Conservation (phyloP, 2,113 vertebrate species). For the Polypterus senegalus region DNA sequence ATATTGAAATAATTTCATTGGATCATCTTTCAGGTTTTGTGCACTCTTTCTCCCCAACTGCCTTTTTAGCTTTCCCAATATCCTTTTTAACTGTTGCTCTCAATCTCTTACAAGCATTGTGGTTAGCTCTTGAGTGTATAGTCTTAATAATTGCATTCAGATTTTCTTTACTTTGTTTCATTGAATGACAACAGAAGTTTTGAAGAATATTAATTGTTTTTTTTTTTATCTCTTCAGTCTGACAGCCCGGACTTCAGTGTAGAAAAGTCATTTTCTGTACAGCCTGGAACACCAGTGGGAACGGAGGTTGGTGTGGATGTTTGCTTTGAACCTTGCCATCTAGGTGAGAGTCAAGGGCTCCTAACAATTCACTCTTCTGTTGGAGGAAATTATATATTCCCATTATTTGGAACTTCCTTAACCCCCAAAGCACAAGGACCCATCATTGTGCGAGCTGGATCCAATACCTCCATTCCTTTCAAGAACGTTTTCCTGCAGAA, state of each 20-base stretch:
- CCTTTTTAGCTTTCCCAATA: too few species aligned
- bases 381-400: constrained; percentile 58
- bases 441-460: constrained; percentile 42
- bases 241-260: constrained; percentile 53
- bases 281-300: constrained; percentile 44
- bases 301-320: constrained; percentile 54
- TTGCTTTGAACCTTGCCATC: constrained; percentile 60
- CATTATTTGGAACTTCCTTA: constrained; percentile 50
- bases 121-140: too few species aligned
- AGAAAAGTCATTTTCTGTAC: constrained; percentile 37
- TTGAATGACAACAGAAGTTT: too few species aligned
- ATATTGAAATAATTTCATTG: too few species aligned
- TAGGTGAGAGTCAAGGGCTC: constrained; percentile 50
- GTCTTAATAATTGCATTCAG: too few species aligned
- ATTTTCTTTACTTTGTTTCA: too few species aligned
- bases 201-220: too few species aligned
- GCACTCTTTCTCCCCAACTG: too few species aligned
- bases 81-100: too few species aligned
- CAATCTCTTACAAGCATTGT: too few species aligned
- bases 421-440: constrained; percentile 69
- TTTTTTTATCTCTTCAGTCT: constrained; percentile 33
- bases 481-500: constrained; percentile 66
- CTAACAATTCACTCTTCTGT: constrained; percentile 47
- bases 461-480: constrained; percentile 59
- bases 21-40: too few species aligned